Conservation (phyloP, 2,797 vertebrate species). For the Lerista edwardsae region DNA sequence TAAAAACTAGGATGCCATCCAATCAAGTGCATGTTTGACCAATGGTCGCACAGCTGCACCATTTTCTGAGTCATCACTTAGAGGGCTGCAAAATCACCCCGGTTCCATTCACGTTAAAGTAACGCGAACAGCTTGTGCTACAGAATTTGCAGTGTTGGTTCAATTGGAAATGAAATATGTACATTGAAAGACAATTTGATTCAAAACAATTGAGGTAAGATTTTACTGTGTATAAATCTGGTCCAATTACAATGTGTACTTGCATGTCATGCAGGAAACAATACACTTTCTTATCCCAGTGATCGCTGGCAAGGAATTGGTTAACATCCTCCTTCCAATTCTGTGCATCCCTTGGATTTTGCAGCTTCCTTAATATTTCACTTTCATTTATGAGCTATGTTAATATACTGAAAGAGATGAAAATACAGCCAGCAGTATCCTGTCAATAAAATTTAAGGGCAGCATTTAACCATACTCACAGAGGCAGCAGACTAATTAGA, state of each 20-base stretch:
- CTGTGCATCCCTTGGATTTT: background rate
- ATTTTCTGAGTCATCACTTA: background rate
- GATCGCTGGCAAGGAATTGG: background rate
- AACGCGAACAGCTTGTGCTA: background rate
- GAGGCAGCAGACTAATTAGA: constrained; percentile 40
- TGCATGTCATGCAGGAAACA: background rate
- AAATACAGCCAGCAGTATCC: constrained; percentile 43
- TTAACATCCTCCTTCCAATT: constrained; percentile 24
- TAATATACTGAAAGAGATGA: constrained; percentile 54
- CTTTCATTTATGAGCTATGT: constrained; percentile 56
- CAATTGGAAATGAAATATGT: background rate
- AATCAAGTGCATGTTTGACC: background rate
- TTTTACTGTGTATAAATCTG: constrained; percentile 3
- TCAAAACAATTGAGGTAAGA: constrained; percentile 19
- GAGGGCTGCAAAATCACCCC: background rate
- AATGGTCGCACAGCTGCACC: no score
- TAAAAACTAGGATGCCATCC: background rate
- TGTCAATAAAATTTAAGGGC: constrained; percentile 60
- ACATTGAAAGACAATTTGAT: constrained; percentile 18
- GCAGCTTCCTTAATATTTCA: constrained; percentile 62
- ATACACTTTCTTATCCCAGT: background rate
- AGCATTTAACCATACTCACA: constrained; percentile 56
- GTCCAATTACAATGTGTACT: constrained; percentile 8
- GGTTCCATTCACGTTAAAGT: background rate
- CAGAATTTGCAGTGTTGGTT: background rate